Conservation (phyloP, 2,113 vertebrate species). For the Lota lota region DNA sequence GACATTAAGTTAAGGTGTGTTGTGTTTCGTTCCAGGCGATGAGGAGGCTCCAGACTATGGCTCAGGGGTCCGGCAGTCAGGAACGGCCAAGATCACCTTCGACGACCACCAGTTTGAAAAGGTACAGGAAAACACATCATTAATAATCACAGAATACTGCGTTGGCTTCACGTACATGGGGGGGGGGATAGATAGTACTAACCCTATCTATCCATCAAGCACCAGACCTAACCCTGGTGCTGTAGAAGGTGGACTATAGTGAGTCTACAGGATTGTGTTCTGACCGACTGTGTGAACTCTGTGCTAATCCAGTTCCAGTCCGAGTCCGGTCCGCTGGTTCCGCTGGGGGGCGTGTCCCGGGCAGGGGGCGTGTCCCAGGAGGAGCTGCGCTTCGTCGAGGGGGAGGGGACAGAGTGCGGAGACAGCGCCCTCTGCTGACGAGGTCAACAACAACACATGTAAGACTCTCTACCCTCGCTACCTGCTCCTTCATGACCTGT, state of each 20-base stretch:
- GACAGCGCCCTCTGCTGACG: conserved; percentile 82
- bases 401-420: conserved; percentile 88
- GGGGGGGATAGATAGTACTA: neutral
- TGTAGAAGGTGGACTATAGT: neutral
- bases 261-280: neutral
- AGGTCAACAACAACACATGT: conserved; percentile 98
- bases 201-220: no score
- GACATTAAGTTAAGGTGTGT: conserved; percentile 73
- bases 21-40: conserved; percentile 81
- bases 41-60: conserved; percentile 97
- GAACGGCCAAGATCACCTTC: conserved; percentile 94
- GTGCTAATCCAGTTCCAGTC: conserved; percentile 84
- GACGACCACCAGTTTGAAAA: conserved; percentile 96
- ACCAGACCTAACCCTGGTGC: no score
- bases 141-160: neutral
- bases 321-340: conserved; percentile 84
- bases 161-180: neutral
- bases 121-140: conserved; percentile 61
- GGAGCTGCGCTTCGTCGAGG: conserved; percentile 92
- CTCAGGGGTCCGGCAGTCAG: conserved; percentile 89
- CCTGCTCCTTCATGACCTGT: neutral
- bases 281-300: neutral
- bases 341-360: conserved; percentile 83
- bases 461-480: conserved; percentile 62
- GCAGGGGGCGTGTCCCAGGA: conserved; percentile 86